A percentile compares a stretch with the other conserved stretches of the same genome.
These are phyloP conservation scores for Pipa parva DNA, from an alignment of 2,113 vertebrate genomes.

Conservation along the genomic window DNA sequence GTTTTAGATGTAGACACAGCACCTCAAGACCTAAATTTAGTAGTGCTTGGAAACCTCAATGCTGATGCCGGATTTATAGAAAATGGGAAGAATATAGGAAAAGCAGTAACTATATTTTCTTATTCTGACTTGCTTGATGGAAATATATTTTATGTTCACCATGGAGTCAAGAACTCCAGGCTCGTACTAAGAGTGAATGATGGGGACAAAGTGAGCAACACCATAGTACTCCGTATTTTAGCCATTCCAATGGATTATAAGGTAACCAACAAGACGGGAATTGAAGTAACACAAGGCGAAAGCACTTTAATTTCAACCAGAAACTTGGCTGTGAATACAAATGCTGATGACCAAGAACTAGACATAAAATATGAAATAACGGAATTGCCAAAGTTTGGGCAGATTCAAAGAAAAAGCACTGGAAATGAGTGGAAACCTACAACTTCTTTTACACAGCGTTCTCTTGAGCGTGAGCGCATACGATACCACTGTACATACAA, in stretches of 20 bases:
- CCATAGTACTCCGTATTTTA: constrained; percentile 75
- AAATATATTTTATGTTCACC: constrained; percentile 74
- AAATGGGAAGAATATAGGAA: constrained; percentile 64
- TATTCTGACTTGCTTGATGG: constrained; percentile 67
- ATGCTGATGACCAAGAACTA: constrained; percentile 62
- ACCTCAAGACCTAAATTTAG: constrained; percentile 61
- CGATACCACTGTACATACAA: constrained; percentile 72
- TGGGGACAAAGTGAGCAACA: constrained; percentile 84
- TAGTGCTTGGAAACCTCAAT: constrained; percentile 78
- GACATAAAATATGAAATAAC: constrained; percentile 70
- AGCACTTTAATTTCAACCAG: constrained; percentile 60
- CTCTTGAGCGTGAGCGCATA: constrained; percentile 66
- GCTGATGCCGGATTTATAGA: constrained; percentile 80
- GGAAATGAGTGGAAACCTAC: constrained; percentile 71
- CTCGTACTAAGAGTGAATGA: constrained; percentile 82
- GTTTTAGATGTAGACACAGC: constrained; percentile 75
- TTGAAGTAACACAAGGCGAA: constrained; percentile 68
- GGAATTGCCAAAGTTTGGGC: constrained; percentile 68
- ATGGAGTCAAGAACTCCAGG: constrained; percentile 72
- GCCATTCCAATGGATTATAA: constrained; percentile 72
- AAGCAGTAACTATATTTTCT: constrained; percentile 68
- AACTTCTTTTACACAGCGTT: constrained; percentile 70
- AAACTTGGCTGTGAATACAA: constrained; percentile 74
- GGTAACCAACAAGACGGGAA: constrained; percentile 69
- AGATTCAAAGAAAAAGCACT: constrained; percentile 70